Conservation (phyloP, 2,888 invertebrate species). For the Drosophila bunnanda region DNA sequence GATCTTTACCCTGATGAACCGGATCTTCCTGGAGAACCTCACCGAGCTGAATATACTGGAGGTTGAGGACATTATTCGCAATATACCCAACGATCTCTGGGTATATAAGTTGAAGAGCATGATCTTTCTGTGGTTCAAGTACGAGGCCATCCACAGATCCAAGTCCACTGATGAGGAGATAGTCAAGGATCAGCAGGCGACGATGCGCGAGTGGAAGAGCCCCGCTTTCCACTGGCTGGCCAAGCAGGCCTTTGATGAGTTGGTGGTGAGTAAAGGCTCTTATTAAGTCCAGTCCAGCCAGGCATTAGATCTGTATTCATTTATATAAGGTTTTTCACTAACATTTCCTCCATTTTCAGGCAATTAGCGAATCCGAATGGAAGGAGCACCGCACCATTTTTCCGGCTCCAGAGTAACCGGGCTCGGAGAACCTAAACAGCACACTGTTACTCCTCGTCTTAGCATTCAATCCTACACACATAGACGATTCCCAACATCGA, state of each 20-base stretch:
- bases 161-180: constrained; percentile 20
- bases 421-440: background rate
- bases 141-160: constrained; percentile 31
- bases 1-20: constrained; percentile 63
- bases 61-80: constrained; percentile 64
- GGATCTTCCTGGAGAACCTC: constrained; percentile 63
- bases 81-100: constrained; percentile 63
- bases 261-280: constrained; percentile 51
- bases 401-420: constrained; percentile 16
- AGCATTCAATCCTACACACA: constrained; percentile 5
- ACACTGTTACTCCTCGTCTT: background rate
- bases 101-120: constrained; percentile 65
- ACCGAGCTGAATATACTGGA: constrained; percentile 46
- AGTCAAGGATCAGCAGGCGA: constrained; percentile 52
- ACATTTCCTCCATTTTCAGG: constrained; percentile 39
- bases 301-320: background rate
- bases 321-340: background rate
- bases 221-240: constrained; percentile 67
- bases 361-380: constrained; percentile 71
- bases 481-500: background rate
- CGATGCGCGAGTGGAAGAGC: constrained; percentile 60
- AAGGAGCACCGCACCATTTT: constrained; percentile 57
- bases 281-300: background rate
- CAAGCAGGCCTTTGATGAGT: constrained; percentile 59
- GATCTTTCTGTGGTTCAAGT: constrained; percentile 64